A percentile compares a stretch with the other conserved stretches of the same genome.
Conservation (phyloP, 2,113 vertebrate species). For the Aptenodytes forsteri region DNA sequence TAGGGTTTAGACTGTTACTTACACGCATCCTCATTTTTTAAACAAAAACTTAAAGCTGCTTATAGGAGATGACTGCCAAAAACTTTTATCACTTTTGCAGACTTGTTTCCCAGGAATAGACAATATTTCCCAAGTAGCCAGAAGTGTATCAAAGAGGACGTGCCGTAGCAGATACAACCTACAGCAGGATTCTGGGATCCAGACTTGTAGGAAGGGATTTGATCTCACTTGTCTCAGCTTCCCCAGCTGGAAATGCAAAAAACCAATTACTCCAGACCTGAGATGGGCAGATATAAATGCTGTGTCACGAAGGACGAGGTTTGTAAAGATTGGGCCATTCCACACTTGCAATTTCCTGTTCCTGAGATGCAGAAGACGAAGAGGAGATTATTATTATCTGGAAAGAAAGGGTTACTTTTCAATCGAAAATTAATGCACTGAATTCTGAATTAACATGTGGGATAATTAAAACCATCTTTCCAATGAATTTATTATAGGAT, state of each 20-base stretch:
- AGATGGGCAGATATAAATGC: neutral
- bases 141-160: neutral
- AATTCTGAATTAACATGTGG: constrained; percentile 71
- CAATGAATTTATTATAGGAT: constrained; percentile 81
- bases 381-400: neutral
- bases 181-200: neutral
- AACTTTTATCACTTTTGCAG: neutral
- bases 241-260: neutral
- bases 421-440: constrained; percentile 39
- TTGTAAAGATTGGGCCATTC: neutral
- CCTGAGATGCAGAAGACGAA: neutral
- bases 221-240: neutral
- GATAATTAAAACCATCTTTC: constrained; percentile 84
- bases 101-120: neutral
- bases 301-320: neutral
- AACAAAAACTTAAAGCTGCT: constrained; percentile 14
- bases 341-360: neutral
- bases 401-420: constrained; percentile 62
- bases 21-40: neutral
- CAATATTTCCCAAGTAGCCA: neutral
- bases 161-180: fast-evolving
- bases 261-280: neutral
- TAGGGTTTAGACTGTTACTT: neutral
- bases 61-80: neutral
- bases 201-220: neutral